Evolutionary conservation across 2,113 vertebrate species (phyloP).

Genomic region (Syngnathus typhle): DNA sequence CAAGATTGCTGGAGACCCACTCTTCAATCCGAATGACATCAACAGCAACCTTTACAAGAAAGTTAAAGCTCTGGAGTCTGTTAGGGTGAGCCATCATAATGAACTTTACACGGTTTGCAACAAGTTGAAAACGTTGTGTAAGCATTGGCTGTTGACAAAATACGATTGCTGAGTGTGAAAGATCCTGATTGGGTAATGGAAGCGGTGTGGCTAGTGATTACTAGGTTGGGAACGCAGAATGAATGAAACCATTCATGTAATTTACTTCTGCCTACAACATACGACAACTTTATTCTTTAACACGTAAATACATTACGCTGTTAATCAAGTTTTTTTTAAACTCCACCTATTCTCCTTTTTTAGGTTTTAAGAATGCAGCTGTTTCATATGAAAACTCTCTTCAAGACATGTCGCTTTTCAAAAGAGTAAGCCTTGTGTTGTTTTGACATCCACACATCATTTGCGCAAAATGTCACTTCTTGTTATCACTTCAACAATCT

Average conservation of each 20-base stretch:
- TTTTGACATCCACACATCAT: not conserved
- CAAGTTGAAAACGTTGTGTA: not conserved
- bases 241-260: conserved; percentile 15
- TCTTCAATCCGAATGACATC: conserved; percentile 91
- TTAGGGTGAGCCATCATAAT: conserved; percentile 70
- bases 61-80: conserved; percentile 83
- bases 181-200: conserved; percentile 1
- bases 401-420: conserved; percentile 89
- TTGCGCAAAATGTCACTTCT: not conserved
- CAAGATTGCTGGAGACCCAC: conserved; percentile 91
- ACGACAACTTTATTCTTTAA: not conserved
- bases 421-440: conserved; percentile 77
- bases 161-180: not conserved
- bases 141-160: not conserved
- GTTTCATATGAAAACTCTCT: conserved; percentile 96
- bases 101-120: not conserved
- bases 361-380: conserved; percentile 87
- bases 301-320: not conserved
- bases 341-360: conserved; percentile 2
- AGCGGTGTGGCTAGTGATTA: not conserved
- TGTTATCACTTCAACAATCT: too few relatives aligned
- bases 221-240: not conserved
- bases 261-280: not conserved
- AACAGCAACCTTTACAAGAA: conserved; percentile 88
- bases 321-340: not conserved